Evolutionary conservation across 2,888 invertebrate species (phyloP).

Genomic region (Cheilosia grossa): DNA sequence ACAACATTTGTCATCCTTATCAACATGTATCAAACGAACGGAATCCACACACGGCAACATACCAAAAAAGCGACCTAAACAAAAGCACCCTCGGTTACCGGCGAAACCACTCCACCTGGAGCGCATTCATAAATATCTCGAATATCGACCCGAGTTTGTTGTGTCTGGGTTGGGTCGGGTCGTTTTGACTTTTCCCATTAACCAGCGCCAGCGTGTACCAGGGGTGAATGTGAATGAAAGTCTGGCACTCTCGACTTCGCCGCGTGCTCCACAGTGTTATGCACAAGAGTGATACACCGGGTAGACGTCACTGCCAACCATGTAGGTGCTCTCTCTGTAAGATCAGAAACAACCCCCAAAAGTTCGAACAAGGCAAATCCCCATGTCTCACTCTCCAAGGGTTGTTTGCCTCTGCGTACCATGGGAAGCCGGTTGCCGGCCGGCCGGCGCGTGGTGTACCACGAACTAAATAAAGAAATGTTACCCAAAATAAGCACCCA

Average conservation of each 20-base stretch:
- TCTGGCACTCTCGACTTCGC: conserved; percentile 41
- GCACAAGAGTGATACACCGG: conserved; percentile 41
- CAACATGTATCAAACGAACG: conserved; percentile 67
- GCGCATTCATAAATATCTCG: conserved; percentile 63
- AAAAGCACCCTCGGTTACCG: conserved; percentile 15
- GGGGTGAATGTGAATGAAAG: conserved; percentile 67
- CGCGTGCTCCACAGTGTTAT: neutral
- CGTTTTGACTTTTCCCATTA: conserved; percentile 61
- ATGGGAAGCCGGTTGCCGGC: conserved; percentile 44
- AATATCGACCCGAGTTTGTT: conserved; percentile 73
- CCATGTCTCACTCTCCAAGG: conserved; percentile 43
- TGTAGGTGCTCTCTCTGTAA: conserved; percentile 34
- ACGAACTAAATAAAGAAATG: conserved; percentile 20
- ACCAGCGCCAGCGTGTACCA: conserved; percentile 5
- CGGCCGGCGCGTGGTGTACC: conserved; percentile 44
- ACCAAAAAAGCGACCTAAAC: conserved; percentile 6
- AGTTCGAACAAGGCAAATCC: conserved; percentile 12
- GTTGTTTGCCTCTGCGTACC: conserved; percentile 61
- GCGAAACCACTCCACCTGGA: neutral
- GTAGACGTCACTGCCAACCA: conserved; percentile 33
- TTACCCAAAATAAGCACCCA: conserved; percentile 45
- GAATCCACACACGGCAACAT: conserved; percentile 65
- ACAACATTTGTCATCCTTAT: conserved; percentile 64
- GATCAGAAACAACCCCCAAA: conserved; percentile 54
- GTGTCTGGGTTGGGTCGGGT: conserved; percentile 72